Conservation (phyloP, 2,888 invertebrate species). For the Chrysodeixis includens region DNA sequence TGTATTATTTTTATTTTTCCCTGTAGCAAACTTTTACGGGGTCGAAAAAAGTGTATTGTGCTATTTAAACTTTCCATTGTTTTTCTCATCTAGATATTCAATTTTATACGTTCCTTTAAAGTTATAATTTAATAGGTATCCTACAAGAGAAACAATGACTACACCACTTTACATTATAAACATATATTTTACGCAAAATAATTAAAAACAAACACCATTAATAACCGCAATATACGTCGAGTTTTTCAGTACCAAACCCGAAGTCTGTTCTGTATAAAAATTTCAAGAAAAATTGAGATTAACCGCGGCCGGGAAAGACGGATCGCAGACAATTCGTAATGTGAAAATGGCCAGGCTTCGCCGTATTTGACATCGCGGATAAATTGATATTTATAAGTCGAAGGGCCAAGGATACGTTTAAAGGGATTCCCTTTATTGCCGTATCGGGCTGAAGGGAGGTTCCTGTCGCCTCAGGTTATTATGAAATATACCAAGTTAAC, state of each 20-base stretch:
- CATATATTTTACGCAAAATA: conserved; percentile 58
- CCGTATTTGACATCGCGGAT: conserved; percentile 86
- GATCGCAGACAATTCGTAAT: conserved; percentile 81
- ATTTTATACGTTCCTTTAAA: not conserved
- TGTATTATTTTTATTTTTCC: not conserved
- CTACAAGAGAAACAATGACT: not conserved
- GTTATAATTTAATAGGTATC: not conserved
- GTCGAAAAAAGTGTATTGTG: not conserved
- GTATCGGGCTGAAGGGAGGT: conserved; percentile 80
- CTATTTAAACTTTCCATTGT: not conserved
- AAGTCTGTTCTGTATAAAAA: conserved; percentile 62
- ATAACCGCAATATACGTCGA: conserved; percentile 59
- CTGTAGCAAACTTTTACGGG: not conserved
- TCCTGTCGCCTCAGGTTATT: conserved; percentile 86
- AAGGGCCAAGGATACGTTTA: conserved; percentile 87
- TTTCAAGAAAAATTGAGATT: conserved; percentile 76
- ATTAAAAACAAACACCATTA: conserved; percentile 62
- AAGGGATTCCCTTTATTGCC: conserved; percentile 89
- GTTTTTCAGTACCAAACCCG: conserved; percentile 53
- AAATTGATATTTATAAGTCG: conserved; percentile 89
- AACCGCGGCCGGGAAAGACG: conserved; percentile 71
- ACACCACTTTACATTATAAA: conserved; percentile 22
- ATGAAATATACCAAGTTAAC: conserved; percentile 86
- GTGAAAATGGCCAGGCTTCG: conserved; percentile 83
- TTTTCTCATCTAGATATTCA: not conserved